Percentiles rank a stretch among this genome's conserved stretches.
Conservation (phyloP, 2,888 invertebrate genomes). For the Mythimna loreyi region DNA sequence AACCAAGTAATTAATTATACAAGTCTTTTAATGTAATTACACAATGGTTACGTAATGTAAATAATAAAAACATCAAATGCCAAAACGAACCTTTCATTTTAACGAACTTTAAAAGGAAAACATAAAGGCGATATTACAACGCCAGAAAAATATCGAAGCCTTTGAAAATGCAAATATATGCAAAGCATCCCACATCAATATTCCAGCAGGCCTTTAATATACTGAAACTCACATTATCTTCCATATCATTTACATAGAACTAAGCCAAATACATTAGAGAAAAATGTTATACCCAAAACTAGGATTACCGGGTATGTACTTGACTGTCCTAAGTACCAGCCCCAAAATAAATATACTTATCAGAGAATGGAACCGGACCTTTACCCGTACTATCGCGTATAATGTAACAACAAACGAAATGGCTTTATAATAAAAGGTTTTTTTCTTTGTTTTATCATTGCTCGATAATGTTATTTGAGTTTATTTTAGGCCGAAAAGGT, state of each 20-base stretch:
- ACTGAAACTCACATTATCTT: slow-evolving; percentile 36
- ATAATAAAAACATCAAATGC: too few relatives aligned
- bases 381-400: slow-evolving; percentile 46
- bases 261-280: slow-evolving; percentile 40
- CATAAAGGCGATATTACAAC: neutral
- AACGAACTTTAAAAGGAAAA: too few relatives aligned
- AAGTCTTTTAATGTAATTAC: too few relatives aligned
- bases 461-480: slow-evolving; percentile 47
- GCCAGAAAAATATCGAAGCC: neutral
- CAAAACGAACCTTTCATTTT: too few relatives aligned
- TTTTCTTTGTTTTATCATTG: slow-evolving; percentile 53
- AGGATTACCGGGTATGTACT: slow-evolving; percentile 64
- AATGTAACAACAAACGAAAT: slow-evolving; percentile 54
- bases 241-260: slow-evolving; percentile 39
- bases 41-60: too few relatives aligned
- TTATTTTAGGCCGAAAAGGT: slow-evolving; percentile 37
- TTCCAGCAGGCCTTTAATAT: slow-evolving; percentile 28
- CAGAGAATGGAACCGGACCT: slow-evolving; percentile 56
- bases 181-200: slow-evolving; percentile 29
- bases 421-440: slow-evolving; percentile 58
- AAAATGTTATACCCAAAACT: slow-evolving; percentile 59
- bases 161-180: slow-evolving; percentile 19
- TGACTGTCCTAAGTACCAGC: slow-evolving; percentile 56
- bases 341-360: slow-evolving; percentile 69
- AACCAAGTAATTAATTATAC: too few relatives aligned